A percentile compares a stretch with the other conserved stretches of the same genome.
These are phyloP conservation scores for Lepus oiostolus DNA, from an alignment of 2,797 vertebrate species.

Conservation along the genomic window DNA sequence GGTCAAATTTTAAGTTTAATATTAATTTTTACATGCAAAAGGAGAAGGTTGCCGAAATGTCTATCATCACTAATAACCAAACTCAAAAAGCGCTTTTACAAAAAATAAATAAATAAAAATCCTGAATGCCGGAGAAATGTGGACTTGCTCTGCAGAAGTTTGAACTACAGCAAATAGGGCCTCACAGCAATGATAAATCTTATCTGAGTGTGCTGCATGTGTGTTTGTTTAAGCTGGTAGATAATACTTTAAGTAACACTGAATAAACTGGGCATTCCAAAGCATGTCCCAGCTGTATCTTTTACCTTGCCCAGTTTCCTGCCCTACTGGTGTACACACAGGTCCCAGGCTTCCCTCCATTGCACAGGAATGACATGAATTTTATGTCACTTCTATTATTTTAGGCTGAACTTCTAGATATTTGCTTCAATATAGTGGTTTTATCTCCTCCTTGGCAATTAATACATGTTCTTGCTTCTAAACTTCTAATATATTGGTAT, in stretches of 20 bases:
- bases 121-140: not conserved
- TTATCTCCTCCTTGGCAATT: not conserved
- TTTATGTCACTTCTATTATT: not conserved
- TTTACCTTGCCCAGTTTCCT: not conserved
- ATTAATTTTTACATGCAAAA: not conserved
- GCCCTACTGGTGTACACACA: rapidly evolving
- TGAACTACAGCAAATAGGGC: not conserved
- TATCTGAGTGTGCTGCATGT: not conserved
- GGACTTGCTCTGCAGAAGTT: not conserved
- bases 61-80: not conserved
- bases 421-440: constrained; percentile 3
- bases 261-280: not conserved
- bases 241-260: not conserved
- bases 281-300: not conserved
- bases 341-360: not conserved
- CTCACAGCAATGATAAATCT: not conserved
- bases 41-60: not conserved
- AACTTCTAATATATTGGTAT: constrained; percentile 8
- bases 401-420: not conserved
- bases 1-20: not conserved
- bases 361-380: not conserved
- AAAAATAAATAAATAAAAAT: not conserved
- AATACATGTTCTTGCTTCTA: not conserved
- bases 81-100: not conserved
- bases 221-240: not conserved